A percentile compares a stretch with the other conserved stretches of the same genome.
Evolutionary conservation across 2,113 vertebrate species (phyloP).

Genomic region (Stictonetta naevosa): DNA sequence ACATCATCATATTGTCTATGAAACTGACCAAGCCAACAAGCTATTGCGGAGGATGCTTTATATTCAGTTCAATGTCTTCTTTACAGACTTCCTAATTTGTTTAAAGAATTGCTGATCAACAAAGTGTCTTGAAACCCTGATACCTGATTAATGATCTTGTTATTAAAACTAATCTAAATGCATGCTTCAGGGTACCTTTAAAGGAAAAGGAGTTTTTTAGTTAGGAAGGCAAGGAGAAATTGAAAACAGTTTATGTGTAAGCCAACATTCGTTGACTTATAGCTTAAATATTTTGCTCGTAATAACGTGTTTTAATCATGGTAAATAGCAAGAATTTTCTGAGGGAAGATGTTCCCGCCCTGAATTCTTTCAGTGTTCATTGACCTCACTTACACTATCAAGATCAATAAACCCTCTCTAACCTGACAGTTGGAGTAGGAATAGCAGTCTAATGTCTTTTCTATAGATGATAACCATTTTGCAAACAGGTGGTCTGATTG

Average conservation of each 20-base stretch:
- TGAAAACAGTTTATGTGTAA: not conserved
- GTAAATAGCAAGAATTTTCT: slow-evolving; percentile 55
- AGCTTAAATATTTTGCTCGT: slow-evolving; percentile 38
- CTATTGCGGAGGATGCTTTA: not conserved
- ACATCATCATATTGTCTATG: not conserved
- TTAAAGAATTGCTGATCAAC: slow-evolving; percentile 28
- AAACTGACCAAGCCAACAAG: not conserved
- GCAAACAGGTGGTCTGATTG: not conserved
- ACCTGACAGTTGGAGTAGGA: not conserved
- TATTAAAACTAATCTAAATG: slow-evolving; percentile 71
- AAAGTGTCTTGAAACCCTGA: slow-evolving; percentile 17
- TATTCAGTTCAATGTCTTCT: not conserved
- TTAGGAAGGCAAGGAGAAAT: not conserved
- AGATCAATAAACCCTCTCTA: slow-evolving; percentile 36
- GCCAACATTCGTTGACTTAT: not conserved
- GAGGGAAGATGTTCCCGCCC: not conserved
- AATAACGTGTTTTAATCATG: slow-evolving; percentile 44
- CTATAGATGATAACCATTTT: slow-evolving; percentile 1
- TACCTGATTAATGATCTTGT: slow-evolving; percentile 45
- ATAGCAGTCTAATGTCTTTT: not conserved
- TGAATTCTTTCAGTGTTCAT: slow-evolving; percentile 24
- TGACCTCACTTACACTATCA: slow-evolving; percentile 10
- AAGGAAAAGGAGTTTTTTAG: slow-evolving; percentile 28
- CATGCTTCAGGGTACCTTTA: not conserved
- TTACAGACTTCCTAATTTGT: not conserved